Base-by-base conservation (phyloP, 1,140 invertebrate genomes). In the Brachionus calyciflorus region DNA sequence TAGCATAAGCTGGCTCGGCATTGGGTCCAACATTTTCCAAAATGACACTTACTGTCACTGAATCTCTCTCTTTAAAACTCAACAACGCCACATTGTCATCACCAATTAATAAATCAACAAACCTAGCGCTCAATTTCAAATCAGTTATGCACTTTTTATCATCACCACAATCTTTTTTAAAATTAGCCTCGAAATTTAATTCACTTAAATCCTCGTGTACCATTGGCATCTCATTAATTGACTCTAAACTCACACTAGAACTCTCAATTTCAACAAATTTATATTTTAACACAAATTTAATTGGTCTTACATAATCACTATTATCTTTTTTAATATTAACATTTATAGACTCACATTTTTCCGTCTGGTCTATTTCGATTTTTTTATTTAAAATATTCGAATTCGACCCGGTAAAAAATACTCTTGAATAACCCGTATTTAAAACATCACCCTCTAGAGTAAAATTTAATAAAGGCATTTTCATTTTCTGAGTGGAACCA, bases 51-150 rank as follows among this genome's bases (percentile, higher is more conserved):
- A 73, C 30, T 3, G 46, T 55, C 17, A 73, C 51, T 26, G 69
- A 73, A 73, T 73, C 69, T 21, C 69, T 49, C 41, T 73, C 69
- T 33, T 46, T 73, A 51, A 73, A 73, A n/a, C 69, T 73, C 9
- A 73, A 33, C 46, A 73, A 28, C 10, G 69, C 19, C 19, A 51
- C 69, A 51, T 73, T 41, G 2, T 30, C 37, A 10, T 55, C 51
- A 24, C 69, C 51, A 41, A 51, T 51, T 3, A 70, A 48, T 26
- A 55, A 28, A 55, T 76, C 44, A 4, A 76, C 17, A 76, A 76
- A 76, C 1, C 57, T 12, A 17, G 73, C 73, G 17, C 9, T 57
- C 19, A 76, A 48, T 26, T 76, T 1, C 0, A 76, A 14, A 57
- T 76, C 73, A 26, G 73, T 60, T 2, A 10, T 37, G 30, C 73